Evolutionary conservation across 2,888 invertebrate species (phyloP).

Genomic region (Sesia bembeciformis): DNA sequence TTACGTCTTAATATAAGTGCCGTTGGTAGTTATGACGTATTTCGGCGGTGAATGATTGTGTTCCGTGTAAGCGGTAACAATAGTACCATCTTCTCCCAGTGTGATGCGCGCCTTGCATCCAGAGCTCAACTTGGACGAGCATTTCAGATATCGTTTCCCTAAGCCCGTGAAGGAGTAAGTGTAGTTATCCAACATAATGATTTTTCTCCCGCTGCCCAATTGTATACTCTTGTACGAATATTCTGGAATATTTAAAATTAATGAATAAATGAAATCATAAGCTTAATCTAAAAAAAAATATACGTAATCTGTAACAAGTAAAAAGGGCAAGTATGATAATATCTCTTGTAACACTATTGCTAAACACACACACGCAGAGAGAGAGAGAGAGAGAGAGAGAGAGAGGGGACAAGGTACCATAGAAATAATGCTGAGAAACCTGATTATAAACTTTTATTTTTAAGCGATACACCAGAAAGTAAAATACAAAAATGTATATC

Average conservation of each 20-base stretch:
- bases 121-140: conserved; percentile 4
- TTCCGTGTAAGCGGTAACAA: conserved; percentile 4
- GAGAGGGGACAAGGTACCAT: no score
- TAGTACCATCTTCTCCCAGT: conserved; percentile 4
- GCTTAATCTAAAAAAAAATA: no score
- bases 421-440: no score
- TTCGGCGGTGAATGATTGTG: conserved; percentile 13
- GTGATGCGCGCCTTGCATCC: conserved; percentile 6
- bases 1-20: conserved; percentile 1
- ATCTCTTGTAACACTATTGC: no score
- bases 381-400: no score
- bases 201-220: neutral
- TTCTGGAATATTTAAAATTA: neutral
- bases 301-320: no score
- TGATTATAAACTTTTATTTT: no score
- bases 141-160: conserved; percentile 2
- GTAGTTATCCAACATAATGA: neutral
- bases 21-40: conserved; percentile 3
- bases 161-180: neutral
- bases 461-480: no score
- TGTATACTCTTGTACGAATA: neutral
- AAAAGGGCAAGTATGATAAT: no score
- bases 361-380: no score
- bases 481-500: no score
- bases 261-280: no score